These are phyloP conservation scores for Coluber constrictor DNA, from an alignment of 2,797 vertebrate genomes.

Conservation along the genomic window DNA sequence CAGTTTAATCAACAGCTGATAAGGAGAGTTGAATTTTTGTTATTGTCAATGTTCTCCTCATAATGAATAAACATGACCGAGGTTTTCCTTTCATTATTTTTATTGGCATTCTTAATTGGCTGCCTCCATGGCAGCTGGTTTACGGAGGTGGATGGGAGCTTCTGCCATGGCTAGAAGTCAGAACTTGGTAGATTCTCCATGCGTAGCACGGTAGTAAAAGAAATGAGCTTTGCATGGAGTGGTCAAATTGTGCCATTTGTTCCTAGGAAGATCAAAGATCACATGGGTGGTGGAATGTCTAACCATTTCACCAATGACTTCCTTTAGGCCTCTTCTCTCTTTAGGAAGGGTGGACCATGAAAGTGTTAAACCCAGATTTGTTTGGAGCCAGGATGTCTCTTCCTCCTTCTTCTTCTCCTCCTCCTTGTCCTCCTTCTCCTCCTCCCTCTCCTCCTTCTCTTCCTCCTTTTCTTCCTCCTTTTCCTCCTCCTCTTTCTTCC, in stretches of 20 bases:
- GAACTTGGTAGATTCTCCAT: background rate
- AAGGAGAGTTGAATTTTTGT: background rate
- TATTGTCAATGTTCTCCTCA: background rate
- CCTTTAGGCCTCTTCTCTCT: background rate
- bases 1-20: slow-evolving; percentile 50
- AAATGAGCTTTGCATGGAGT: background rate
- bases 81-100: slow-evolving; percentile 37
- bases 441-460: no score
- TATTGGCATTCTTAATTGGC: slow-evolving; percentile 43
- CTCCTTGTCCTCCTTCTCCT: no score
- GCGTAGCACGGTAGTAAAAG: fast-evolving
- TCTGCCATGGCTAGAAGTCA: background rate
- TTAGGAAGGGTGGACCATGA: background rate
- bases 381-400: background rate
- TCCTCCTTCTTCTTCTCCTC: background rate
- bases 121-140: fast-evolving
- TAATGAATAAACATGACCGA: slow-evolving; percentile 21
- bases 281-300: background rate
- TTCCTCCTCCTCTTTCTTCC: fast-evolving
- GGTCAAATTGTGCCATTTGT: background rate
- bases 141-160: background rate
- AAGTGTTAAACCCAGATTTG: background rate
- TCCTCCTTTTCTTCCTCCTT: fast-evolving
- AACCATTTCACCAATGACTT: background rate
- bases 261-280: background rate